Conservation (phyloP, 2,113 vertebrate species). For the Petaurus breviceps region DNA sequence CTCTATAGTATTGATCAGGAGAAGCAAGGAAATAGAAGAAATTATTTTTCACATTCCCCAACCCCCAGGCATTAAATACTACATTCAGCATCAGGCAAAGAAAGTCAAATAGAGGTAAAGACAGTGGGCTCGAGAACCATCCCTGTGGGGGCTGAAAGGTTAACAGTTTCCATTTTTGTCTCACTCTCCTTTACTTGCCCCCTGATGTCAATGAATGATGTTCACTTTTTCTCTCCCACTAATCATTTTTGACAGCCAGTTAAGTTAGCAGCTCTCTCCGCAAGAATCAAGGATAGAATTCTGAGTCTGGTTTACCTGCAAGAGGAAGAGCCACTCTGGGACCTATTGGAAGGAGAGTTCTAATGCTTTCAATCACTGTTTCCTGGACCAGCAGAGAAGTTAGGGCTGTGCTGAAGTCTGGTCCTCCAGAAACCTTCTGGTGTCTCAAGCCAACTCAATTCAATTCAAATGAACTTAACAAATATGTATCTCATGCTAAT, state of each 20-base stretch:
- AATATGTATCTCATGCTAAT: neutral
- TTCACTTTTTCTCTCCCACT: neutral
- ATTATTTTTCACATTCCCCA: neutral
- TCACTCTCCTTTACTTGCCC: neutral
- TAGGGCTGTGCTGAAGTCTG: neutral
- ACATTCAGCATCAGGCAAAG: neutral
- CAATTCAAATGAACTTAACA: neutral
- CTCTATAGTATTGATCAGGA: neutral
- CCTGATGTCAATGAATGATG: neutral
- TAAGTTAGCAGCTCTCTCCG: neutral
- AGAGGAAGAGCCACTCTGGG: neutral
- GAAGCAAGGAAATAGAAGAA: neutral
- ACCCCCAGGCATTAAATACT: neutral
- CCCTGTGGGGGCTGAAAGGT: neutral
- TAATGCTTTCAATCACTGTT: neutral
- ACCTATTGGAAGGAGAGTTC: rapidly evolving
- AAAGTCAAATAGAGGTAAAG: neutral
- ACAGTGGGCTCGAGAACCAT: neutral
- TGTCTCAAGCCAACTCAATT: neutral
- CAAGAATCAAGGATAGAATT: neutral
- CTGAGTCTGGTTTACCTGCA: neutral
- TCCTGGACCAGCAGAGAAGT: neutral
- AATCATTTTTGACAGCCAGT: neutral
- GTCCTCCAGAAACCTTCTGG: neutral
- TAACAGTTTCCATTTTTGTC: neutral